phyloP scores from a whole-genome alignment of 2,888 invertebrate genomes.

The Sesia bembeciformis region DNA sequence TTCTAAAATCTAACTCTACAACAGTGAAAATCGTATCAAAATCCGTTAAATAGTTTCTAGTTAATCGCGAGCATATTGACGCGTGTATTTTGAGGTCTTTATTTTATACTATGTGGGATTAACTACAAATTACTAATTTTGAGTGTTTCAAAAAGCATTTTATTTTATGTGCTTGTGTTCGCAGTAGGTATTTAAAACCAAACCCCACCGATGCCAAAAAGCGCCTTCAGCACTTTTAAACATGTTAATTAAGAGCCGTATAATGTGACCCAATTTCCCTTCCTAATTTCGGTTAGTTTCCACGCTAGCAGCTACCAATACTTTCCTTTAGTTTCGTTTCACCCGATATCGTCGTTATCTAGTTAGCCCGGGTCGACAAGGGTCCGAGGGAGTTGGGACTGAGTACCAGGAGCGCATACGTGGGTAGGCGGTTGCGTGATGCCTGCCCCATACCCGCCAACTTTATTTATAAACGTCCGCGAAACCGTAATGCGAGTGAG shows the following conservation, averaged over 20 bases:
- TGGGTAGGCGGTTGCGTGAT: slow-evolving; percentile 35
- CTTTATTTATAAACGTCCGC: slow-evolving; percentile 32
- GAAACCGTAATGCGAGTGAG: slow-evolving; percentile 42
- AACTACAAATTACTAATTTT: neutral
- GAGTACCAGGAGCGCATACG: slow-evolving; percentile 49
- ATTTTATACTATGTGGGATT: no score
- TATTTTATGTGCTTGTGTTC: neutral
- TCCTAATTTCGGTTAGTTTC: slow-evolving; percentile 54
- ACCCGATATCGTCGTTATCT: slow-evolving; percentile 69
- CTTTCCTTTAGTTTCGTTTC: slow-evolving; percentile 67
- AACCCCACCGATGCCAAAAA: slow-evolving; percentile 3
- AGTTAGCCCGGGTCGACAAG: slow-evolving; percentile 69
- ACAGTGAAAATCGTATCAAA: no score
- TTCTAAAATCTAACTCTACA: no score
- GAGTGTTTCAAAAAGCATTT: neutral
- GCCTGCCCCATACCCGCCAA: slow-evolving; percentile 14
- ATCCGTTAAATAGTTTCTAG: no score
- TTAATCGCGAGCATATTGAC: no score
- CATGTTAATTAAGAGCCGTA: slow-evolving; percentile 47
- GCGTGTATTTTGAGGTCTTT: no score
- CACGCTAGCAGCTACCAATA: slow-evolving; percentile 57
- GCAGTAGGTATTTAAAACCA: neutral
- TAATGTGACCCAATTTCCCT: slow-evolving; percentile 44
- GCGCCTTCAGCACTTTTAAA: slow-evolving; percentile 24
- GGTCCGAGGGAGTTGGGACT: slow-evolving; percentile 60